Conservation (phyloP, 2,888 invertebrate genomes). For the Scelioninae gen. 1 region DNA sequence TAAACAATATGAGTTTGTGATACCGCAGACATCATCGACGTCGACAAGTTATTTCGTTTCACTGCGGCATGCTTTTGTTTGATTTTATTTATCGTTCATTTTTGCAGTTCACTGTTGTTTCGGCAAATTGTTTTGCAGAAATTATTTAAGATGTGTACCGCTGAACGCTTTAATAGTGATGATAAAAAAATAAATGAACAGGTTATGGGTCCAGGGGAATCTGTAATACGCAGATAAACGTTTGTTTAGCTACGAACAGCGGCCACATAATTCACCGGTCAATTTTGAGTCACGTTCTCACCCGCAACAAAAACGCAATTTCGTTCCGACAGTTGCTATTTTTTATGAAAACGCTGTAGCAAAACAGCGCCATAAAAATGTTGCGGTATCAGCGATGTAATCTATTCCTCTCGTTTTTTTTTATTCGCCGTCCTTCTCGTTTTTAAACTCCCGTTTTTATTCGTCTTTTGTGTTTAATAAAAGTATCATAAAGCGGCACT, state of each 20-base stretch:
- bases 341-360: too few relatives aligned
- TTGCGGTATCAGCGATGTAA: too few relatives aligned
- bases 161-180: too few relatives aligned
- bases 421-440: neutral
- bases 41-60: conserved; percentile 22
- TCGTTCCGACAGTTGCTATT: too few relatives aligned
- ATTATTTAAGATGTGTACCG: conserved; percentile 28
- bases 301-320: too few relatives aligned
- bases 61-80: too few relatives aligned
- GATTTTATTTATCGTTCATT: too few relatives aligned
- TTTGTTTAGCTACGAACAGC: neutral
- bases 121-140: conserved; percentile 18
- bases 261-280: conserved; percentile 3
- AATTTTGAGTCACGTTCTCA: conserved; percentile 29
- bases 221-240: neutral
- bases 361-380: too few relatives aligned
- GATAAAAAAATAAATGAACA: too few relatives aligned
- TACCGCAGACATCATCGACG: conserved; percentile 46
- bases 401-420: too few relatives aligned
- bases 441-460: conserved; percentile 1
- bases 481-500: conserved; percentile 34
- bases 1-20: conserved; percentile 55
- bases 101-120: conserved; percentile 5
- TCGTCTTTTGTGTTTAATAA: conserved; percentile 12
- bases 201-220: neutral